A percentile compares a stretch with the other conserved stretches of the same genome.
Evolutionary conservation across 2,797 vertebrate genomes (phyloP).

Genomic region (Chromobotia macracanthus): DNA sequence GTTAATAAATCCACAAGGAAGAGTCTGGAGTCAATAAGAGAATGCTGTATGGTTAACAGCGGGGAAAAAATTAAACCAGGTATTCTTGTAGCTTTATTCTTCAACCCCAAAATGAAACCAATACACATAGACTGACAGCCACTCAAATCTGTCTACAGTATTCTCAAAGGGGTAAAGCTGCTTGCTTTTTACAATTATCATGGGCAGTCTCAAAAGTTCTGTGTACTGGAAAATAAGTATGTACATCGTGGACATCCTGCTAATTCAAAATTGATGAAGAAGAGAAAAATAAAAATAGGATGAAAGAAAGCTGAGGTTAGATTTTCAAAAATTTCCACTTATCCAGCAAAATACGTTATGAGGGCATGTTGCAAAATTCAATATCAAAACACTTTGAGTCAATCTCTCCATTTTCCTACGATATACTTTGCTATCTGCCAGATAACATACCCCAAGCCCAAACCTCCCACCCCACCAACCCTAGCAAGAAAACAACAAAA

Average conservation of each 20-base stretch:
- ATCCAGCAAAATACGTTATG: conserved; percentile 69
- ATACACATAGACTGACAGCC: conserved; percentile 49
- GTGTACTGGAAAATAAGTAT: conserved; percentile 18
- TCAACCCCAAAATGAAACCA: conserved; percentile 37
- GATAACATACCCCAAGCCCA: conserved; percentile 18
- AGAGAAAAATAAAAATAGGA: conserved; percentile 47
- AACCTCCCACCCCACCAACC: conserved; percentile 39
- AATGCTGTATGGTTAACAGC: conserved; percentile 13
- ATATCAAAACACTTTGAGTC: conserved; percentile 13
- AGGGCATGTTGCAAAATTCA: conserved; percentile 48
- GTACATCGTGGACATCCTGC: conserved; percentile 68
- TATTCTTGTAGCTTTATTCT: conserved; percentile 13
- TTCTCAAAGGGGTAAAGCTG: conserved; percentile 40
- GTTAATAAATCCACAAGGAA: conserved; percentile 20
- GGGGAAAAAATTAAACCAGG: neutral
- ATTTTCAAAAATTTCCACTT: conserved; percentile 63
- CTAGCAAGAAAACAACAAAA: conserved; percentile 64
- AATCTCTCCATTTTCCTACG: conserved; percentile 6
- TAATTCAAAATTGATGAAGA: conserved; percentile 59
- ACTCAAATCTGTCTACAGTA: conserved; percentile 67
- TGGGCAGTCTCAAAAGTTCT: neutral
- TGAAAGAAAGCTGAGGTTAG: conserved; percentile 66
- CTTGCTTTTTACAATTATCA: neutral
- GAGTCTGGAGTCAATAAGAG: conserved; percentile 21
- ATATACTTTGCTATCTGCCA: conserved; percentile 29